Base-by-base conservation (phyloP, 2,113 vertebrate species). In the Strix aluco region DNA sequence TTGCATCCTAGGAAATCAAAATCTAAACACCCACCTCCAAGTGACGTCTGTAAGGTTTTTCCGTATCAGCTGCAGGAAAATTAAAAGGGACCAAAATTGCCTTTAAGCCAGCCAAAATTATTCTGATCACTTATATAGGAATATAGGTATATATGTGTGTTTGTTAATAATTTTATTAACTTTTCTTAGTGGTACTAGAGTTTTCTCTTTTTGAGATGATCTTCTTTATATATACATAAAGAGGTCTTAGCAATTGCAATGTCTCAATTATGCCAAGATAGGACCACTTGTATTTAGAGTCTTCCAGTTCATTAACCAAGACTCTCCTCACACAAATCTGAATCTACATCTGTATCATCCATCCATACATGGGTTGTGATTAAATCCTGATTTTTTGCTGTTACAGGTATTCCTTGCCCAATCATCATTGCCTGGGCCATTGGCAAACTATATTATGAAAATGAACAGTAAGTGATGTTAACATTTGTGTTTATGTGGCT, bases 341-440 rank as follows among this genome's bases (percentile, higher is more conserved):
- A 69, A 38, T 65, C 36, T 52, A 17, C 29, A 13, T 32, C 29
- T 32, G 11, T 71, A 18, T 10, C 29, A 51, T 73, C 27, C 25
- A 38, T 29, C 2, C 30, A 25, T 61, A 4, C 54, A 40, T 74
- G 30, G 58, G 17, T 52, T 51, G 18, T 40, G 11, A 81, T 73
- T 96, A 79, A 96, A 25, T 70, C 20, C 20, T 54, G 55, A 32
- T 83, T 83, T 86, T 89, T 81, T 91, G 44, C n/a, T 82, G 27
- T 96, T 97, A 11, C 96, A 99, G 99, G 99, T 97, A 98, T 99
- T 79, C 99, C 99, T 22, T 99, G 98, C 84, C 99, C 99, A 34
- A 99, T 99, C 94, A 99, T 99, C 59, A 91, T 99, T 3, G 98
- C 99, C 93, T 99, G 99, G 99, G 99, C 99, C 38, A 97, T 99